Conservation (phyloP, 2,888 invertebrate species). For the Pemphredon lugubris region DNA sequence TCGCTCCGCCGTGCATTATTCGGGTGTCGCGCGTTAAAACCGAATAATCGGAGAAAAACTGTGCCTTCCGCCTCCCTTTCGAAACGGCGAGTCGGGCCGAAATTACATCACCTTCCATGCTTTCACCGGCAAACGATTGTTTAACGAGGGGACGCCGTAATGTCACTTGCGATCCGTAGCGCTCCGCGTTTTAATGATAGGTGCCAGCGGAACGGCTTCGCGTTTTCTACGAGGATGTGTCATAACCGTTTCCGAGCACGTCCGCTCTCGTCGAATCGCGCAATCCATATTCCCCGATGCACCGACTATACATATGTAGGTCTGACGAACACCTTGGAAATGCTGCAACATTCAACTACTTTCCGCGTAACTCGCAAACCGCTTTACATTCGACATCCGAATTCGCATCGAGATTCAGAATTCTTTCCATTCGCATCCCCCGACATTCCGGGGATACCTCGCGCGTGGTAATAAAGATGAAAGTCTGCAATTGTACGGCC, state of each 20-base stretch:
- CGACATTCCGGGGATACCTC: background rate
- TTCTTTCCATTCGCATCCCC: background rate
- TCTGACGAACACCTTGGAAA: background rate
- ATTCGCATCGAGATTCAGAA: background rate
- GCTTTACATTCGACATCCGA: background rate
- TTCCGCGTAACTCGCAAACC: too few species aligned
- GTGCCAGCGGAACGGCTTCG: conserved; percentile 1
- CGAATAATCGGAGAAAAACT: conserved; percentile 17
- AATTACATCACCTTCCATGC: conserved; percentile 6
- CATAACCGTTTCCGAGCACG: conserved; percentile 17
- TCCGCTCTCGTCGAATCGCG: conserved; percentile 28
- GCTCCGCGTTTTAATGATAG: conserved; percentile 9
- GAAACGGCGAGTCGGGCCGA: background rate
- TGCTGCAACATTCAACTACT: background rate
- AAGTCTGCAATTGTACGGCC: background rate
- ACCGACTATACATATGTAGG: background rate
- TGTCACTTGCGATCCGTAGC: background rate
- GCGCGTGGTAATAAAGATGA: conserved; percentile 1
- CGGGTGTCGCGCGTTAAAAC: conserved; percentile 10
- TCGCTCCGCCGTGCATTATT: conserved; percentile 6
- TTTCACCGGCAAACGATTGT: conserved; percentile 23
- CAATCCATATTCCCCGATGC: conserved; percentile 15
- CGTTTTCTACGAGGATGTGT: conserved; percentile 19
- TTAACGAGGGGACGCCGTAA: conserved; percentile 1
- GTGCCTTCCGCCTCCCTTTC: conserved; percentile 10